Evolutionary conservation across 2,888 invertebrate species (phyloP).

Genomic region (Mythimna impura): DNA sequence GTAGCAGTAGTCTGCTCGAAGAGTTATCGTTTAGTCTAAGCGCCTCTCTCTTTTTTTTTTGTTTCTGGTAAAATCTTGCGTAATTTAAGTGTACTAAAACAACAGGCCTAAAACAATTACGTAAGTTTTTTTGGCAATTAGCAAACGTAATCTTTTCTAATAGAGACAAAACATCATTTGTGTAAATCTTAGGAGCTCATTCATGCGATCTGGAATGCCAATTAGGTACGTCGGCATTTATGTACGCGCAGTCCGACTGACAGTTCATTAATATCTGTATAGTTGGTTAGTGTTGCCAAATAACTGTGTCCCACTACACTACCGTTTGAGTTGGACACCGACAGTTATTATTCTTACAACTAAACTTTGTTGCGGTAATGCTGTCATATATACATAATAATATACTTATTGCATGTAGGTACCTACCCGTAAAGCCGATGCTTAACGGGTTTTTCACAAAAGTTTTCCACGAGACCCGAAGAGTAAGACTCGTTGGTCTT

Average conservation of each 20-base stretch:
- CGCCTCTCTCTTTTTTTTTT: too few relatives aligned
- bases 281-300: conserved; percentile 26
- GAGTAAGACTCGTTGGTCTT: too few relatives aligned
- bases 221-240: conserved; percentile 16
- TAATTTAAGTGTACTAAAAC: background rate
- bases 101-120: conserved; percentile 15
- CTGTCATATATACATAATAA: conserved; percentile 4
- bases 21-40: too few relatives aligned
- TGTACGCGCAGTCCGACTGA: conserved; percentile 12
- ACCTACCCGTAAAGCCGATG: background rate
- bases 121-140: conserved; percentile 20
- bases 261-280: conserved; percentile 30
- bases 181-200: conserved; percentile 46
- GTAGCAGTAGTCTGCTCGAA: too few relatives aligned
- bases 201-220: conserved; percentile 42
- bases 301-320: conserved; percentile 1
- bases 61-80: too few relatives aligned
- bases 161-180: conserved; percentile 43
- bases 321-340: background rate
- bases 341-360: conserved; percentile 13
- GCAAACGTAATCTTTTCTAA: conserved; percentile 26
- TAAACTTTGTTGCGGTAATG: conserved; percentile 6
- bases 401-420: background rate
- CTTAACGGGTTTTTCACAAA: too few relatives aligned
- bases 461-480: too few relatives aligned